These are phyloP conservation scores for Drosophila arizonae DNA, from an alignment of 1,140 invertebrate species.

Conservation along the genomic window DNA sequence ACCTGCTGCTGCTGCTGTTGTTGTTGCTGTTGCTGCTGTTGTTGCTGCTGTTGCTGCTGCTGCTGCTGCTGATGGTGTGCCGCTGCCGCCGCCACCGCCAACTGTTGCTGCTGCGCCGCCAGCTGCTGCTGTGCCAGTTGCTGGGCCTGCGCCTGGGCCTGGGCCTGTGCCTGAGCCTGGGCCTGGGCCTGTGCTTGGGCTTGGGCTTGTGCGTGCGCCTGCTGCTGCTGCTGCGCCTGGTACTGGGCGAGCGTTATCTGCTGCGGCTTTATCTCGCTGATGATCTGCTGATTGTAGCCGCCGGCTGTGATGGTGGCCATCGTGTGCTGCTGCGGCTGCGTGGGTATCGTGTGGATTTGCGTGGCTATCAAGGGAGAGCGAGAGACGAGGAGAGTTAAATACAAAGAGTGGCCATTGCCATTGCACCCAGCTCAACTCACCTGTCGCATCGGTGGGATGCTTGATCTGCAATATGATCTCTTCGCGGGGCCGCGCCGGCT, in stretches of 20 bases:
- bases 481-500: slow-evolving; percentile 71
- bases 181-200: slow-evolving; percentile 62
- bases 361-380: slow-evolving; percentile 45
- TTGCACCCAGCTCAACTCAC: slow-evolving; percentile 36
- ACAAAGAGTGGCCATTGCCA: background rate
- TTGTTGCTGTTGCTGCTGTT: slow-evolving; percentile 54
- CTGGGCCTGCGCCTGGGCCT: slow-evolving; percentile 62
- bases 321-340: slow-evolving; percentile 76
- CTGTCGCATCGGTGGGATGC: slow-evolving; percentile 69
- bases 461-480: slow-evolving; percentile 81
- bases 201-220: slow-evolving; percentile 59
- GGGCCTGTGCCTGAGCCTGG: slow-evolving; percentile 49
- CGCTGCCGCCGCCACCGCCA: slow-evolving; percentile 42
- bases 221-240: slow-evolving; percentile 53
- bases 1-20: slow-evolving; percentile 55
- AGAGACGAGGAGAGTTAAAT: background rate
- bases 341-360: slow-evolving; percentile 74
- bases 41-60: slow-evolving; percentile 53
- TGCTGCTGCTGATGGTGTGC: slow-evolving; percentile 55
- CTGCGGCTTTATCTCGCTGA: slow-evolving; percentile 80
- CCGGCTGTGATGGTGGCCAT: slow-evolving; percentile 79
- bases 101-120: slow-evolving; percentile 54
- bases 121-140: slow-evolving; percentile 39
- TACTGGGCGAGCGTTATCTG: slow-evolving; percentile 81
- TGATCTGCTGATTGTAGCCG: slow-evolving; percentile 79